phyloP scores from a whole-genome alignment of 2,113 vertebrate species.

The Lasiurus borealis region DNA sequence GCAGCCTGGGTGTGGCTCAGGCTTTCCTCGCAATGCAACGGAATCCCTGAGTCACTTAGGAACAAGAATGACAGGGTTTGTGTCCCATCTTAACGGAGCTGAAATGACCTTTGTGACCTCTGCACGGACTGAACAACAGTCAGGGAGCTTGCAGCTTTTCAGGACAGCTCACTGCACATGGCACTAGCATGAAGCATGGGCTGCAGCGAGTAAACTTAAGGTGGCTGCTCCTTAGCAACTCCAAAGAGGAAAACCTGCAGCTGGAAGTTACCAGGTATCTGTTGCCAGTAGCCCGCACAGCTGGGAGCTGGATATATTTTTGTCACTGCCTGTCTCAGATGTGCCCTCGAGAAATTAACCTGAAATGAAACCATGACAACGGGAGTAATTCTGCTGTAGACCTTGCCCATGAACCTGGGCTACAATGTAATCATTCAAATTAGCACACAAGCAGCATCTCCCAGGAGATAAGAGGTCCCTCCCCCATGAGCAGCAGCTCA shows the following conservation, averaged over 20 bases:
- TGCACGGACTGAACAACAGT: rapidly evolving
- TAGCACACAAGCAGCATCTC: not conserved
- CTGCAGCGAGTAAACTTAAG: no score
- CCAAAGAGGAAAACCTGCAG: rapidly evolving
- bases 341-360: not conserved
- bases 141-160: not conserved
- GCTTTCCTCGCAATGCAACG: rapidly evolving
- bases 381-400: not conserved
- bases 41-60: rapidly evolving
- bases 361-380: not conserved
- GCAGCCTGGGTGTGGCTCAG: rapidly evolving
- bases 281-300: rapidly evolving
- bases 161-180: no score
- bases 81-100: not conserved
- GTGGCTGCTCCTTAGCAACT: not conserved
- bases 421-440: not conserved
- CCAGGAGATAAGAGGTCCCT: rapidly evolving
- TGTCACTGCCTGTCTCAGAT: rapidly evolving
- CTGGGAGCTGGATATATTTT: rapidly evolving
- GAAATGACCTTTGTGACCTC: not conserved
- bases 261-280: rapidly evolving
- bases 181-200: no score
- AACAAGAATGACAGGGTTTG: no score
- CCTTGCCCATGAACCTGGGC: not conserved
- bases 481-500: rapidly evolving